These are phyloP conservation scores for Sebastes wilsoni DNA, from an alignment of 2,797 vertebrate genomes.

Conservation along the genomic window DNA sequence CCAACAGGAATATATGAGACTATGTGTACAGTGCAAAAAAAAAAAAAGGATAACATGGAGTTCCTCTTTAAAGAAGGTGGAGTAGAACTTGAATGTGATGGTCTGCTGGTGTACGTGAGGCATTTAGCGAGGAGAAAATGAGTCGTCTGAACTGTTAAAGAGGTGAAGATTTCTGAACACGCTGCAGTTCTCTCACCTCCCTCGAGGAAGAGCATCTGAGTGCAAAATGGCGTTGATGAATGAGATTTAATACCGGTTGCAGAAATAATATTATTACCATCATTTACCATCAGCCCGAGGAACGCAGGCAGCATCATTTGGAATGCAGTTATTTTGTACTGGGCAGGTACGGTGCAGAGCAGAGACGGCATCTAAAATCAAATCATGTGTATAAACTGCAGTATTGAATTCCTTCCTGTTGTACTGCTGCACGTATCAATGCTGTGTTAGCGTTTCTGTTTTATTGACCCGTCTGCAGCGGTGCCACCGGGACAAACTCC, in stretches of 20 bases:
- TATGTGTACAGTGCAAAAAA: not conserved
- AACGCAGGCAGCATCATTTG: not conserved
- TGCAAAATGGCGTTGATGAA: slow-evolving; percentile 5
- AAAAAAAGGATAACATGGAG: not conserved
- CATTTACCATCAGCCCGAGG: not conserved
- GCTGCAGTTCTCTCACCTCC: not conserved
- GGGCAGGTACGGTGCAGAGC: not conserved
- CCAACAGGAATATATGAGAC: not conserved
- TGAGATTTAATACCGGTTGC: slow-evolving; percentile 9
- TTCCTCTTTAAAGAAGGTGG: not conserved
- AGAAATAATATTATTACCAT: slow-evolving; percentile 3
- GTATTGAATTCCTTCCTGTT: not conserved
- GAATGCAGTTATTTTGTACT: not conserved
- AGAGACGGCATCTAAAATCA: not conserved
- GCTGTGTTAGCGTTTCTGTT: not conserved
- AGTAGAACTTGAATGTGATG: not conserved
- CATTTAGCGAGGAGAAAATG: too few species aligned
- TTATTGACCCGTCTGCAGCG: not conserved
- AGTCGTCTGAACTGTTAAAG: not conserved
- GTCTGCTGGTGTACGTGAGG: not conserved
- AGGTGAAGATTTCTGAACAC: not conserved
- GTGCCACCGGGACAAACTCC: not conserved
- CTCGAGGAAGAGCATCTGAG: not conserved
- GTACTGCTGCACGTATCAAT: not conserved
- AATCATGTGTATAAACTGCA: not conserved